Percentiles rank a stretch among this genome's conserved stretches.
phyloP scores from a whole-genome alignment of 2,888 invertebrate species.

The Dioctria linearis region DNA sequence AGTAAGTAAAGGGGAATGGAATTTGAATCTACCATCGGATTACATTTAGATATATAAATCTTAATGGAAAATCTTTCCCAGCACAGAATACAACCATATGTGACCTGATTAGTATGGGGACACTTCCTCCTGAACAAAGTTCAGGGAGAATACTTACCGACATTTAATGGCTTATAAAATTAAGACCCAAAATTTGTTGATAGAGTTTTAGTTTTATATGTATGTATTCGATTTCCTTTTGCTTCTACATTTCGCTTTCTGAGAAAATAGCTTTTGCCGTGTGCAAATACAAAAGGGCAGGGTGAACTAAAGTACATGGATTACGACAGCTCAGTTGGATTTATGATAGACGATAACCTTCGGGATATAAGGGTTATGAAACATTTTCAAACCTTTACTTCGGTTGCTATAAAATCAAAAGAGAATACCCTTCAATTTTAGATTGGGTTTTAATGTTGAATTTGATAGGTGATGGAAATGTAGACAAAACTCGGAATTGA shows the following conservation, averaged over 20 bases:
- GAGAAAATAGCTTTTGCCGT: not conserved
- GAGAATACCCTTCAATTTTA: constrained; percentile 17
- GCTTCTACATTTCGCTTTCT: constrained; percentile 2
- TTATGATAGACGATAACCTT: constrained; percentile 32
- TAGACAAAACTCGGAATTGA: no score
- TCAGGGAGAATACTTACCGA: not conserved
- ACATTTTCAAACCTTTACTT: constrained; percentile 2
- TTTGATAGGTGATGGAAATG: no score
- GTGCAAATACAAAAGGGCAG: not conserved
- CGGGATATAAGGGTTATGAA: constrained; percentile 22
- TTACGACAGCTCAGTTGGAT: constrained; percentile 43
- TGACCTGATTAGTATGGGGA: constrained; percentile 32
- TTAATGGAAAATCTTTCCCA: constrained; percentile 10
- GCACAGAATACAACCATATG: not conserved
- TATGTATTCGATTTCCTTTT: constrained; percentile 13
- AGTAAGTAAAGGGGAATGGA: constrained; percentile 1
- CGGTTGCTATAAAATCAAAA: constrained; percentile 25
- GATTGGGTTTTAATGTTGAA: no score
- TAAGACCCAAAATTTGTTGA: constrained; percentile 33
- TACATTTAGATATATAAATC: constrained; percentile 43
- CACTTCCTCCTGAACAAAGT: constrained; percentile 2
- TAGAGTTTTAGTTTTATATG: constrained; percentile 26
- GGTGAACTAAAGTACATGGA: constrained; percentile 33
- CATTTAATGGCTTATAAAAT: constrained; percentile 29
- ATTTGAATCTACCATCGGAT: constrained; percentile 40